phyloP scores from a whole-genome alignment of 2,113 vertebrate genomes.

The Amia ocellicauda region DNA sequence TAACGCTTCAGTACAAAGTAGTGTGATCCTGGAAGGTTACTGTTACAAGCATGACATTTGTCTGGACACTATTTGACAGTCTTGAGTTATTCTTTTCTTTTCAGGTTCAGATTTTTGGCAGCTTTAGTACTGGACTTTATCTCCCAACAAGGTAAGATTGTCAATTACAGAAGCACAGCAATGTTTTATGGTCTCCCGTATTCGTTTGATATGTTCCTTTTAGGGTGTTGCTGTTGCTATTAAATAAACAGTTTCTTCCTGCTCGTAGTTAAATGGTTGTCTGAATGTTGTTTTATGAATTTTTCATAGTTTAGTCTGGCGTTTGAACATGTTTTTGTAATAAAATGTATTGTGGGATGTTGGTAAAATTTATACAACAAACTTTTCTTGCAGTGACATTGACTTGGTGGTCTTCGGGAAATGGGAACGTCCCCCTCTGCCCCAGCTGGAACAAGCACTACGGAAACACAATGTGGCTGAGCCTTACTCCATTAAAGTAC shows the following conservation, averaged over 20 bases:
- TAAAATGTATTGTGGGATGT: neutral
- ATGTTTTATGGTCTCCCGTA: neutral
- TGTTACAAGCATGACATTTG: no score
- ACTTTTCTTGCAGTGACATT: conserved; percentile 77
- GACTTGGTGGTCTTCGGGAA: conserved; percentile 96
- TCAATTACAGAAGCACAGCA: neutral
- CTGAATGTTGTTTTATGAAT: no score
- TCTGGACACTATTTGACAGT: no score
- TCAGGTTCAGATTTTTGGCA: conserved; percentile 96
- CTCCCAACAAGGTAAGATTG: conserved; percentile 90
- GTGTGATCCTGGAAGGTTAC: no score
- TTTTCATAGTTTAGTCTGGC: no score
- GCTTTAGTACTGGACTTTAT: conserved; percentile 96
- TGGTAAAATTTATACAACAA: neutral
- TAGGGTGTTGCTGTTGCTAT: neutral
- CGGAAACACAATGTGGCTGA: conserved; percentile 90
- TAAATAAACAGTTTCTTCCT: no score
- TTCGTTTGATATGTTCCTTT: neutral
- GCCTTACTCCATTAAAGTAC: conserved; percentile 92
- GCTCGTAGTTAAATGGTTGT: no score
- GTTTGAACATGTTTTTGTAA: neutral
- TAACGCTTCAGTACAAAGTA: no score
- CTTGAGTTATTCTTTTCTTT: conserved; percentile 29
- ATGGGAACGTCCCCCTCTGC: conserved; percentile 90
- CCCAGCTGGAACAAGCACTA: conserved; percentile 88